Percentiles rank a stretch among this genome's conserved stretches.
Evolutionary conservation across 2,797 vertebrate genomes (phyloP).

Genomic region (Sebastes iracundus): DNA sequence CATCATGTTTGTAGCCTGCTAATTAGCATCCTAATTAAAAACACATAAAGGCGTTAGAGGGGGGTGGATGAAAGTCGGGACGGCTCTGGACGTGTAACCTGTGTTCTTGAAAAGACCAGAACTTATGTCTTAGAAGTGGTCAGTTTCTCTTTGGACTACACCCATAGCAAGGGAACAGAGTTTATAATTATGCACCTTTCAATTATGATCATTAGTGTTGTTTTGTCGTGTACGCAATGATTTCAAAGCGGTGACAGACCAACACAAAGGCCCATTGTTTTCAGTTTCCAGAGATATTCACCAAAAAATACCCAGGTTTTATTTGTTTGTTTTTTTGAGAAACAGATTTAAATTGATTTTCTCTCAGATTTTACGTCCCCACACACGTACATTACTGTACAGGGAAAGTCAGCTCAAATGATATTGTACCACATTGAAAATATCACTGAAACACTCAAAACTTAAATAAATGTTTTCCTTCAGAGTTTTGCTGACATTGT

Average conservation of each 20-base stretch:
- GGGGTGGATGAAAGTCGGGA: conserved; percentile 20
- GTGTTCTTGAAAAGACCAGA: conserved; percentile 23
- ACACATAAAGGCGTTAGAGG: conserved; percentile 26
- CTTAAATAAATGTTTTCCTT: neutral
- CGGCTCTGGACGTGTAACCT: conserved; percentile 21
- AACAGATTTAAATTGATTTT: neutral
- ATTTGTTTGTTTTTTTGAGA: neutral
- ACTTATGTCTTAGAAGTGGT: neutral
- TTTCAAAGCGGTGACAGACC: neutral
- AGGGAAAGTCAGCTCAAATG: neutral
- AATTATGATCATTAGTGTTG: conserved; percentile 2
- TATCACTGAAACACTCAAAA: no score
- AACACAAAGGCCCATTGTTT: neutral
- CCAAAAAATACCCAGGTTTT: neutral
- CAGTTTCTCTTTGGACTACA: neutral
- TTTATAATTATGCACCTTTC: neutral
- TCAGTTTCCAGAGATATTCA: neutral
- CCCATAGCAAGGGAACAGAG: neutral
- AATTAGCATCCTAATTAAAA: conserved; percentile 76
- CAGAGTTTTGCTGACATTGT: neutral
- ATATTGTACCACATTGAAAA: neutral
- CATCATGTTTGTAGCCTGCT: conserved; percentile 69
- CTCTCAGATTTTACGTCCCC: neutral
- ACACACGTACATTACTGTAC: neutral
- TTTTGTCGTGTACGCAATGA: neutral